Percentiles rank a stretch among this genome's conserved stretches.
These are phyloP conservation scores for Scortum barcoo DNA, from an alignment of 2,113 vertebrate species.

Conservation along the genomic window DNA sequence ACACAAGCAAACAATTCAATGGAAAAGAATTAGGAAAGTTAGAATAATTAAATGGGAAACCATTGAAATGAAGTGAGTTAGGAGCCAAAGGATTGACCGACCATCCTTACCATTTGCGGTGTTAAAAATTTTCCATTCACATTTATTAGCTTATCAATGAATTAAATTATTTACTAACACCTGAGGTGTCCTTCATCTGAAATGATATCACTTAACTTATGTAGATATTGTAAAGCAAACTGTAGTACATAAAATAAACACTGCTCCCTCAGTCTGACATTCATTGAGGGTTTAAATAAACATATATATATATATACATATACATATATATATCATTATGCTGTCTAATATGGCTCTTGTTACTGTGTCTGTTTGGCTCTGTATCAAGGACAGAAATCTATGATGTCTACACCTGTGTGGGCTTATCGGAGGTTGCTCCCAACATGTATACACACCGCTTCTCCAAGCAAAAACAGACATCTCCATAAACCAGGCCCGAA, in stretches of 20 bases:
- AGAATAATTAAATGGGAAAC: too few relatives aligned
- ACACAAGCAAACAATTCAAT: not conserved
- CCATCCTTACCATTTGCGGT: too few relatives aligned
- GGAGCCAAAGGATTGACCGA: too few relatives aligned
- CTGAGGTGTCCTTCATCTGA: not conserved
- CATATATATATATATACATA: constrained; percentile 3
- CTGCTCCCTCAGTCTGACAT: not conserved
- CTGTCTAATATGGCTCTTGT: constrained; percentile 14
- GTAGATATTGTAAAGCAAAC: not conserved
- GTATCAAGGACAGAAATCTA: not conserved
- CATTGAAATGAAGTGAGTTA: too few relatives aligned
- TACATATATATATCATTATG: not conserved
- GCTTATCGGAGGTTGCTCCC: constrained; percentile 25
- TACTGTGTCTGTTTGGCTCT: constrained; percentile 16
- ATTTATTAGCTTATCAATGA: not conserved
- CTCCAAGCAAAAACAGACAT: constrained; percentile 39
- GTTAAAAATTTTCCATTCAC: too few relatives aligned
- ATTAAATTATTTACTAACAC: not conserved
- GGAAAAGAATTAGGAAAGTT: too few relatives aligned
- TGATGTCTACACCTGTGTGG: constrained; percentile 31
- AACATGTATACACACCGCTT: constrained; percentile 3
- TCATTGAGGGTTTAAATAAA: not conserved
- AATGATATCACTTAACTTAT: not conserved
- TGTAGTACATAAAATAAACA: not conserved
- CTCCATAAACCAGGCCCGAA: constrained; percentile 34